phyloP scores from a whole-genome alignment of 2,113 vertebrate species.

The Myrmophylax atrothorax region DNA sequence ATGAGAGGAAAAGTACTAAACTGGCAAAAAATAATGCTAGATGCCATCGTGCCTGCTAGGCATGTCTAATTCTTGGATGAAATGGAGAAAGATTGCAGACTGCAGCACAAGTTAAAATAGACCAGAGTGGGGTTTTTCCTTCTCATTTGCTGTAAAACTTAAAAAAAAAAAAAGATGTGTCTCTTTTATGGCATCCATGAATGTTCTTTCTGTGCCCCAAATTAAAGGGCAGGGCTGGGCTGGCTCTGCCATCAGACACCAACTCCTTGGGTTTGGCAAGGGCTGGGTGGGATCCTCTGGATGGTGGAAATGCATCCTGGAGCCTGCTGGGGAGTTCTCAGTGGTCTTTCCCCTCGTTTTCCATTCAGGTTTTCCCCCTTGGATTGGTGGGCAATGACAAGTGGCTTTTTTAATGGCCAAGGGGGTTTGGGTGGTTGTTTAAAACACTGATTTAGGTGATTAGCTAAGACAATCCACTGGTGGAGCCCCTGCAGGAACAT shows the following conservation, averaged over 20 bases:
- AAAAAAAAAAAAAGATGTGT: not conserved
- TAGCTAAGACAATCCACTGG: rapidly evolving
- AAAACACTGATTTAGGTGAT: not conserved
- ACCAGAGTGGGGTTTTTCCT: not conserved
- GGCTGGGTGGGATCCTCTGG: not conserved
- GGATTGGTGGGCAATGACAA: not conserved
- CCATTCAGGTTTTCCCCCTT: not conserved
- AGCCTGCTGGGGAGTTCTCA: not conserved
- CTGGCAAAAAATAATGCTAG: not conserved
- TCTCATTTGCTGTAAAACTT: slow-evolving; percentile 4
- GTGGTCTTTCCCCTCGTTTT: rapidly evolving
- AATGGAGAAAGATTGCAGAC: slow-evolving; percentile 11
- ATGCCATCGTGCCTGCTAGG: slow-evolving; percentile 36
- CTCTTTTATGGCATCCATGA: not conserved
- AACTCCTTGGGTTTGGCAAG: not conserved
- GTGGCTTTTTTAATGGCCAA: rapidly evolving
- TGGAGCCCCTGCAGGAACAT: not conserved
- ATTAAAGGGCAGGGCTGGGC: not conserved
- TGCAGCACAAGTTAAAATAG: slow-evolving; percentile 14
- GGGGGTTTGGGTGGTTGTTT: not conserved
- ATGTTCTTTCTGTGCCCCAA: not conserved
- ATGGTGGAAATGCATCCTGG: not conserved
- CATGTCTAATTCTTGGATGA: slow-evolving; percentile 6
- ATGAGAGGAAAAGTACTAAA: slow-evolving; percentile 8
- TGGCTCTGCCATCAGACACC: not conserved